Percentiles rank a stretch among this genome's conserved stretches.
phyloP scores from a whole-genome alignment of 2,888 invertebrate genomes.

The Priapulus caudatus region DNA sequence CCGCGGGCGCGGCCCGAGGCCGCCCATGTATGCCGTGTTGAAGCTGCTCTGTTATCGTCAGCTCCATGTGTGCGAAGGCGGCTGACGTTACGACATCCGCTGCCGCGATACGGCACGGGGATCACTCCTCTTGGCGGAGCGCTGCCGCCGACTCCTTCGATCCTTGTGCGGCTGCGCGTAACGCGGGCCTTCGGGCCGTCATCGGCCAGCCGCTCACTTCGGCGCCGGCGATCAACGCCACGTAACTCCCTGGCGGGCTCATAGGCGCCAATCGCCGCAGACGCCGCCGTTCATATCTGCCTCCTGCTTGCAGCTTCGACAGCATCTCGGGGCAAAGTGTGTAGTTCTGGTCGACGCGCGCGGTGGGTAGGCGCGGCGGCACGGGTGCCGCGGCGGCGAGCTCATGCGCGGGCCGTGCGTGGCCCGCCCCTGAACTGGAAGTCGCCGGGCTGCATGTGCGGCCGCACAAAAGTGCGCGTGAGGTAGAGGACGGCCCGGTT shows the following conservation, averaged over 20 bases:
- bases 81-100: constrained; percentile 88
- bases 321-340: background rate
- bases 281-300: background rate
- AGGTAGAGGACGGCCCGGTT: constrained; percentile 26
- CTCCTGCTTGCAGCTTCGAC: background rate
- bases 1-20: constrained; percentile 15
- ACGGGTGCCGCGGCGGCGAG: background rate
- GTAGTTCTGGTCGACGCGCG: background rate
- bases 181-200: constrained; percentile 31
- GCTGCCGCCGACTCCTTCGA: constrained; percentile 32
- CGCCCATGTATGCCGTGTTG: constrained; percentile 58
- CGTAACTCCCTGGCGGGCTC: background rate
- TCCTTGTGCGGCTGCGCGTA: constrained; percentile 33
- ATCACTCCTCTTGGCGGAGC: constrained; percentile 53
- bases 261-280: background rate
- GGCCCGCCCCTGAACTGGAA: background rate
- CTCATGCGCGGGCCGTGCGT: background rate
- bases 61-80: constrained; percentile 88
- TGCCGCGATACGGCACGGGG: constrained; percentile 93
- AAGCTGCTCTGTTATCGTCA: constrained; percentile 92
- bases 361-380: background rate
- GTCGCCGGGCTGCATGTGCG: background rate
- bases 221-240: background rate
- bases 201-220: too few species aligned
- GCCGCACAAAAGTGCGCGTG: background rate